phyloP scores from a whole-genome alignment of 2,113 vertebrate genomes.

The Herpetotheres cachinnans region DNA sequence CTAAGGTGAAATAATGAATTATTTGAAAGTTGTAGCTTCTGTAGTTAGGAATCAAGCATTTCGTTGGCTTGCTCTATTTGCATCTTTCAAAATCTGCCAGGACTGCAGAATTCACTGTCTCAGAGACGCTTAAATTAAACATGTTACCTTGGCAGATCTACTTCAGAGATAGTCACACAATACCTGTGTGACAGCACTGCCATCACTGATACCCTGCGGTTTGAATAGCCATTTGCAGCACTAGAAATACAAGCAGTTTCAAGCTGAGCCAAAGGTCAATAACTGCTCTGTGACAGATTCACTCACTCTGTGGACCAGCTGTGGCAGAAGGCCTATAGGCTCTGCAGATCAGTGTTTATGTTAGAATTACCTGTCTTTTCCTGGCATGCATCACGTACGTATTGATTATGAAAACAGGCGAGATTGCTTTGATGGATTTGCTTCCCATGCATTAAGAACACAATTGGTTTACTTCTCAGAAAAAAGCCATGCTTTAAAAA shows the following conservation, averaged over 20 bases:
- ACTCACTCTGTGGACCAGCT: neutral
- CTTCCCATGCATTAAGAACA: neutral
- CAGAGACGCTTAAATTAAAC: neutral
- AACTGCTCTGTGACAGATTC: neutral
- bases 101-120: neutral
- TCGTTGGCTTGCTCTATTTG: neutral
- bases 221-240: neutral
- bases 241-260: neutral
- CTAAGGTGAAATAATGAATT: neutral
- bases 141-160: neutral
- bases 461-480: neutral
- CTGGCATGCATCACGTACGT: rapidly evolving
- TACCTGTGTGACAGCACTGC: neutral
- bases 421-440: neutral
- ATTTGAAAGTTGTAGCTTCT: neutral
- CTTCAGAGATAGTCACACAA: neutral
- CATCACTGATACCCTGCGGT: neutral
- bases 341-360: neutral
- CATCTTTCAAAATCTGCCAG: neutral
- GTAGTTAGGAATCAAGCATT: neutral
- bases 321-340: neutral
- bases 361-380: neutral
- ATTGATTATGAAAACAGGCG: neutral
- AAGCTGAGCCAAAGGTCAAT: neutral
- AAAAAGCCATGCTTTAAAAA: neutral